Conservation (phyloP, 2,797 vertebrate genomes). For the Serranus cabrilla region DNA sequence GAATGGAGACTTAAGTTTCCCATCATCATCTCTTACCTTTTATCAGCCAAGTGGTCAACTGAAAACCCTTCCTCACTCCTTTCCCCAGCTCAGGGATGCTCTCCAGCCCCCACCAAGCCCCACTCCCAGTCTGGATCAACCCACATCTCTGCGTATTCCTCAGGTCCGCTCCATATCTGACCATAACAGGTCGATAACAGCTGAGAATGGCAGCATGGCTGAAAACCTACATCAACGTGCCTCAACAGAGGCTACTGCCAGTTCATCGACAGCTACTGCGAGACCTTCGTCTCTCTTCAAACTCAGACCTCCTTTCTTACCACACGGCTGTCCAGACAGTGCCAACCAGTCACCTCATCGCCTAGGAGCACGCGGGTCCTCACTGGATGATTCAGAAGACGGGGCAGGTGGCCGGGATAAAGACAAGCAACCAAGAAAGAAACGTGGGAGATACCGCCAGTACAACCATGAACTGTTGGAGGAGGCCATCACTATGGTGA, state of each 20-base stretch:
- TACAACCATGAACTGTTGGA: slow-evolving; percentile 99
- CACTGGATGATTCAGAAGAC: slow-evolving; percentile 93
- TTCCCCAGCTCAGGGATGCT: slow-evolving; percentile 82
- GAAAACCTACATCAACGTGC: slow-evolving; percentile 92
- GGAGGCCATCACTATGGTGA: slow-evolving; percentile 98
- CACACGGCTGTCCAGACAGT: slow-evolving; percentile 62
- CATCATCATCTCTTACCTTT: slow-evolving; percentile 93
- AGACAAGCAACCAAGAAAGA: slow-evolving; percentile 98
- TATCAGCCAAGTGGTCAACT: slow-evolving; percentile 91
- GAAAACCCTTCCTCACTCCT: slow-evolving; percentile 90
- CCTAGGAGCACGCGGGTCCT: slow-evolving; percentile 70
- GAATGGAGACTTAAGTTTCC: slow-evolving; percentile 92
- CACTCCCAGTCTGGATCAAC: slow-evolving; percentile 80
- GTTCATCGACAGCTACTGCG: slow-evolving; percentile 54
- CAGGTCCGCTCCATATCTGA: slow-evolving; percentile 94
- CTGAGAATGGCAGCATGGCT: slow-evolving; percentile 90
- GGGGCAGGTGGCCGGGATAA: slow-evolving; percentile 93
- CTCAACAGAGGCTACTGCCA: slow-evolving; percentile 71
- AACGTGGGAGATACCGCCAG: slow-evolving; percentile 97
- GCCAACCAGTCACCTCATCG: slow-evolving; percentile 75
- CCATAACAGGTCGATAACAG: slow-evolving; percentile 86
- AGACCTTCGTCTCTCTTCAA: slow-evolving; percentile 76
- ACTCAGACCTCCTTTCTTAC: slow-evolving; percentile 75
- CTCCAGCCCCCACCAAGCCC: slow-evolving; percentile 80
- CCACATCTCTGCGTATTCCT: slow-evolving; percentile 96